Conservation (phyloP, 1,140 invertebrate genomes). For the Vollenhovia emeryi region DNA sequence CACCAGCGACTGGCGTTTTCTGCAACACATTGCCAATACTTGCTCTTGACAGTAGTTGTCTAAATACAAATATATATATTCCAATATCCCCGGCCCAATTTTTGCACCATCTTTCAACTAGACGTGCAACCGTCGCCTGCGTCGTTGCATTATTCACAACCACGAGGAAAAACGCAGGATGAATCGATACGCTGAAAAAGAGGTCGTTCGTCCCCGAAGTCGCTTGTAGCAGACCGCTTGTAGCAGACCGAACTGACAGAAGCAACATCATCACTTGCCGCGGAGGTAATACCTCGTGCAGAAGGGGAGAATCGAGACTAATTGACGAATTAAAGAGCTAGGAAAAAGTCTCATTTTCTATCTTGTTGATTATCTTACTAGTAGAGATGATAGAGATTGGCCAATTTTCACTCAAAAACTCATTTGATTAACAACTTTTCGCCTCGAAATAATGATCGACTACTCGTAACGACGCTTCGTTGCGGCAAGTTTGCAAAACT, state of each 20-base stretch:
- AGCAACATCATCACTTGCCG: neutral
- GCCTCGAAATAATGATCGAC: conserved; percentile 35
- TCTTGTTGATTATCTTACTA: no score
- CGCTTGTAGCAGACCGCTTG: no score
- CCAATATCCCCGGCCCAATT: conserved; percentile 11
- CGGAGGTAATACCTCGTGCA: no score
- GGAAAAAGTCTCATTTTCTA: no score
- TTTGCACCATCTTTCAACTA: neutral
- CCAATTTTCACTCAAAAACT: no score
- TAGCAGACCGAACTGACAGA: neutral
- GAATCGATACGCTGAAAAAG: conserved; percentile 52
- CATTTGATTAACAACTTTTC: neutral
- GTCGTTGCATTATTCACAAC: conserved; percentile 63
- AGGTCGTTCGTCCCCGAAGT: neutral
- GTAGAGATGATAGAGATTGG: no score
- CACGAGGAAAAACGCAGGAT: conserved; percentile 26
- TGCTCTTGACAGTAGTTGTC: no score
- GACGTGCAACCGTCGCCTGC: neutral
- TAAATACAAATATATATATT: conserved; percentile 56
- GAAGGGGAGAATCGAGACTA: no score
- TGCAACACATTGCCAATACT: no score
- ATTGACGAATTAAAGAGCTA: no score
- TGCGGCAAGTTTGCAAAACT: conserved; percentile 29
- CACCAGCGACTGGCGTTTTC: conserved; percentile 92
- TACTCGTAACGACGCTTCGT: conserved; percentile 12